A percentile compares a stretch with the other conserved stretches of the same genome.
These are phyloP conservation scores for Phorcus lineatus DNA, from an alignment of 2,888 invertebrate species.

Conservation along the genomic window DNA sequence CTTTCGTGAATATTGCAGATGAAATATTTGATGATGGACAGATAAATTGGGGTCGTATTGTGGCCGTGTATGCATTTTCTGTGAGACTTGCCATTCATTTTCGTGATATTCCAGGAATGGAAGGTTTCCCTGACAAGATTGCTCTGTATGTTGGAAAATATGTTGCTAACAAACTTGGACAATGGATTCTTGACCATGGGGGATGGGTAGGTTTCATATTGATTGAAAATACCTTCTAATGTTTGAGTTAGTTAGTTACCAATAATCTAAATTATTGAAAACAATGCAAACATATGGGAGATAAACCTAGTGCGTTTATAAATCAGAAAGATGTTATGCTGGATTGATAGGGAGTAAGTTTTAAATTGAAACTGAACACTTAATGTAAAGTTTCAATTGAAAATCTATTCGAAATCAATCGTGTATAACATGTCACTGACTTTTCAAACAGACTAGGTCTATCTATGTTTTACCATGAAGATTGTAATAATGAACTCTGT, in stretches of 20 bases:
- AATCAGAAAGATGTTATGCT: no score
- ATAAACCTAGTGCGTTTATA: no score
- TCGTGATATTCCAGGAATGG: not conserved
- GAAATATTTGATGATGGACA: slow-evolving; percentile 73
- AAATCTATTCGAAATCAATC: no score
- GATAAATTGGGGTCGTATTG: slow-evolving; percentile 73
- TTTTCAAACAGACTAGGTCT: no score
- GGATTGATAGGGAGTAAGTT: no score
- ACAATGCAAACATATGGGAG: no score
- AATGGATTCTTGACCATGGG: slow-evolving; percentile 71
- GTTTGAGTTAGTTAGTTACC: not conserved
- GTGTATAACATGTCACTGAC: no score
- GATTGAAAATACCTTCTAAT: not conserved
- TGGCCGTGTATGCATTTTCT: slow-evolving; percentile 73
- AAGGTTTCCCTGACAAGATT: slow-evolving; percentile 50
- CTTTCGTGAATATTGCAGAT: slow-evolving; percentile 69
- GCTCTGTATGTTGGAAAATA: slow-evolving; percentile 71
- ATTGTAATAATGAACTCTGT: no score
- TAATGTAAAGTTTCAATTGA: no score
- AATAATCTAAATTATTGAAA: no score
- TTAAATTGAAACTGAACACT: no score
- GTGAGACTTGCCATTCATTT: slow-evolving; percentile 63
- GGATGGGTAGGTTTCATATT: slow-evolving; percentile 70
- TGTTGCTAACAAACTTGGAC: slow-evolving; percentile 67
- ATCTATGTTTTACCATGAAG: no score